A percentile compares a stretch with the other conserved stretches of the same genome.
These are phyloP conservation scores for Pseudonaja textilis DNA, from an alignment of 2,113 vertebrate species.

Conservation along the genomic window DNA sequence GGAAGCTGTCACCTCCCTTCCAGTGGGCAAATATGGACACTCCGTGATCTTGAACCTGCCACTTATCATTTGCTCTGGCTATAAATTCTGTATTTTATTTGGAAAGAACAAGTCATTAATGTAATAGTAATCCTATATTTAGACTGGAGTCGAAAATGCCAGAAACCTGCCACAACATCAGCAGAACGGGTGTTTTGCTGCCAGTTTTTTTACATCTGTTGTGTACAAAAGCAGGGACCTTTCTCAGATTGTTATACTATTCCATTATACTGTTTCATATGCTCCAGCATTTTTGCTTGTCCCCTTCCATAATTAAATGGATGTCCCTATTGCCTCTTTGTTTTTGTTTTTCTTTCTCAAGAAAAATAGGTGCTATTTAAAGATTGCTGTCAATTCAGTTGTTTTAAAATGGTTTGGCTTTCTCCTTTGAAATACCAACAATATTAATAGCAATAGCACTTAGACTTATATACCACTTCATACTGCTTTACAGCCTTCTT, in stretches of 20 bases:
- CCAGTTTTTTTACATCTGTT: neutral
- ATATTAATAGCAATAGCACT: neutral
- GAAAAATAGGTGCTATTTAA: neutral
- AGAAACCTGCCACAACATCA: neutral
- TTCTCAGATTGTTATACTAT: neutral
- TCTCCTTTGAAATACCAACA: neutral
- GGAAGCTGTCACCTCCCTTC: fast-evolving
- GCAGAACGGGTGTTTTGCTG: neutral
- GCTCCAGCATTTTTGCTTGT: neutral
- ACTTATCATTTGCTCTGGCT: neutral
- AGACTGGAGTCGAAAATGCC: neutral
- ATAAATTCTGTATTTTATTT: neutral
- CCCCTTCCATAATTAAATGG: neutral
- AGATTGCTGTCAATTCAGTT: neutral
- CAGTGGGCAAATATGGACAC: fast-evolving
- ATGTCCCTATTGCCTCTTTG: neutral
- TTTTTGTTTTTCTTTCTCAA: neutral
- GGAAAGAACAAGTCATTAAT: neutral
- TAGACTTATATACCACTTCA: neutral
- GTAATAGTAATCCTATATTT: neutral
- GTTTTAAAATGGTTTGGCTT: neutral
- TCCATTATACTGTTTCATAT: neutral
- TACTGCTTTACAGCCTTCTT: neutral
- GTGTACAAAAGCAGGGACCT: neutral
- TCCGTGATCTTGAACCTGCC: fast-evolving